A percentile compares a stretch with the other conserved stretches of the same genome.
phyloP scores from a whole-genome alignment of 2,888 invertebrate species.

The Maniola hyperantus region DNA sequence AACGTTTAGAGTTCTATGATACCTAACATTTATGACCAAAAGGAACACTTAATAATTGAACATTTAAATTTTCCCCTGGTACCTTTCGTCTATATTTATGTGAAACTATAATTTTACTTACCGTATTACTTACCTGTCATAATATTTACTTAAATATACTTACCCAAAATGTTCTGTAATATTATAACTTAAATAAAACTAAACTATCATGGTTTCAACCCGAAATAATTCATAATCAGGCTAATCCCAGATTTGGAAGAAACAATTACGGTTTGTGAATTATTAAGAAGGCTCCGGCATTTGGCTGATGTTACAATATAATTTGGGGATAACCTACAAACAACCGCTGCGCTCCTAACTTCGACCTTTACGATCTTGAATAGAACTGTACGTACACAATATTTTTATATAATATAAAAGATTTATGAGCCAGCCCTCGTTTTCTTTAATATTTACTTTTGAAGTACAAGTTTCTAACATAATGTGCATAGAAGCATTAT shows the following conservation, averaged over 20 bases:
- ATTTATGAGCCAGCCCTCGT: background rate
- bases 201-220: background rate
- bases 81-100: too few relatives aligned
- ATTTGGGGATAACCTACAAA: slow-evolving; percentile 22
- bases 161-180: background rate
- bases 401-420: background rate
- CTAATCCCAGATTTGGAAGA: slow-evolving; percentile 66
- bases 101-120: too few relatives aligned
- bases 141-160: background rate
- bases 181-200: slow-evolving; percentile 1
- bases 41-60: too few relatives aligned
- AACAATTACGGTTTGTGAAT: slow-evolving; percentile 71
- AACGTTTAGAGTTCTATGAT: too few relatives aligned
- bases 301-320: slow-evolving; percentile 44
- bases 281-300: slow-evolving; percentile 60
- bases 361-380: slow-evolving; percentile 1
- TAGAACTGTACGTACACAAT: background rate
- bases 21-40: too few relatives aligned
- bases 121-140: too few relatives aligned
- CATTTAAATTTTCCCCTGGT: too few relatives aligned
- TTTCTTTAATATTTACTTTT: too few relatives aligned
- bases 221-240: slow-evolving; percentile 39
- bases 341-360: slow-evolving; percentile 7
- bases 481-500: too few relatives aligned
- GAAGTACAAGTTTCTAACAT: too few relatives aligned